Conservation (phyloP, 2,113 vertebrate genomes). For the Haemorhous mexicanus region DNA sequence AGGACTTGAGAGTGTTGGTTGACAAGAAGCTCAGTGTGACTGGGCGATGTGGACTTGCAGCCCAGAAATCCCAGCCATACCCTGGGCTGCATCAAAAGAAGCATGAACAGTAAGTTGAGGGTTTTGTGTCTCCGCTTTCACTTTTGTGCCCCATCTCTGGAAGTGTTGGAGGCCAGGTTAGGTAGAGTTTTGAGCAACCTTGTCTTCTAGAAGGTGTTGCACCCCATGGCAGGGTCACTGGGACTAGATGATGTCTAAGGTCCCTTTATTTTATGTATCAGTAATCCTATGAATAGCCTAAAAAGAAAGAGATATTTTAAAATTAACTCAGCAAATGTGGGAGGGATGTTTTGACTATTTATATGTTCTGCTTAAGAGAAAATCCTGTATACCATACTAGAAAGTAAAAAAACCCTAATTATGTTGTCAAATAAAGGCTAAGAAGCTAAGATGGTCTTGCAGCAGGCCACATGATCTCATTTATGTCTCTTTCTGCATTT, state of each 20-base stretch:
- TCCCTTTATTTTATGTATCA: neutral
- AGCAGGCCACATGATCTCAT: neutral
- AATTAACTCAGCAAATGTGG: neutral
- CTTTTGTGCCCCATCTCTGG: neutral
- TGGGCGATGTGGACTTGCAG: too few relatives aligned
- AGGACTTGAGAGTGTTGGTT: neutral
- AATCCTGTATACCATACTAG: neutral
- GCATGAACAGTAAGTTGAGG: too few relatives aligned
- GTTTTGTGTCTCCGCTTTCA: neutral
- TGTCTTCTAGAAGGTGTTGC: neutral
- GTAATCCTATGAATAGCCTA: neutral
- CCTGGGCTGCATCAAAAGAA: neutral
- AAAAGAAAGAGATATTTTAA: neutral
- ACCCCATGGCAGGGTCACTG: accelerated
- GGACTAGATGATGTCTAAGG: neutral
- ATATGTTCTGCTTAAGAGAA: neutral
- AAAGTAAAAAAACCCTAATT: neutral
- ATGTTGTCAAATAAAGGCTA: neutral
- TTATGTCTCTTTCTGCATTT: neutral
- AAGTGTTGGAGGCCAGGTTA: neutral
- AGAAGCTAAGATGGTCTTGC: neutral
- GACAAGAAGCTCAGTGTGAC: neutral
- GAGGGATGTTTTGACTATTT: neutral
- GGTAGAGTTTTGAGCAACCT: neutral
- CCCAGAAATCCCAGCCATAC: neutral